A percentile compares a stretch with the other conserved stretches of the same genome.
These are phyloP conservation scores for Nannoperca australis DNA, from an alignment of 2,797 vertebrate genomes.

Conservation along the genomic window DNA sequence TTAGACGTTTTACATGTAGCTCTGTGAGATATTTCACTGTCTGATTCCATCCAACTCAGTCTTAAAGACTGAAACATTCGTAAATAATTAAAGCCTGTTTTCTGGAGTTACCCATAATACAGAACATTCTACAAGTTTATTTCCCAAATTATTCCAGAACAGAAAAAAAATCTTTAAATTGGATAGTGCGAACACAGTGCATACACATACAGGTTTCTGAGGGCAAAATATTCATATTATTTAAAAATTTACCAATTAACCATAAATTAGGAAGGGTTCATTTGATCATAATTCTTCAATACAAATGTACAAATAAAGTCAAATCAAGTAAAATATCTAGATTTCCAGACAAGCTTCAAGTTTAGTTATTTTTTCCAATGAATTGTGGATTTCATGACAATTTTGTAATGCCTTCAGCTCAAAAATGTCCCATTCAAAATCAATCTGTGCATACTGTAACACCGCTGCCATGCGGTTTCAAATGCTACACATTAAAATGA, in stretches of 20 bases:
- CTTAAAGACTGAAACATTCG: slow-evolving; percentile 75
- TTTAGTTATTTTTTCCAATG: slow-evolving; percentile 53
- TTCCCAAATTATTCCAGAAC: slow-evolving; percentile 79
- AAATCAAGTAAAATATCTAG: slow-evolving; percentile 66
- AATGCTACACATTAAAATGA: slow-evolving; percentile 91
- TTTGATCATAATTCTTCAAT: slow-evolving; percentile 73
- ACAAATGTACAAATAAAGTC: slow-evolving; percentile 80
- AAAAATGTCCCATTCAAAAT: slow-evolving; percentile 68
- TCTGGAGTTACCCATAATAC: slow-evolving; percentile 83
- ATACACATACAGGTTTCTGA: slow-evolving; percentile 80
- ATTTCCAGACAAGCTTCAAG: slow-evolving; percentile 71
- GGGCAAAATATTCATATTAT: slow-evolving; percentile 66
- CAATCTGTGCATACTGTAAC: slow-evolving; percentile 70
- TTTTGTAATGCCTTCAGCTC: slow-evolving; percentile 63
- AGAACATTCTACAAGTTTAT: slow-evolving; percentile 84
- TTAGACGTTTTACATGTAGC: slow-evolving; percentile 71
- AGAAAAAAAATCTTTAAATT: slow-evolving; percentile 68
- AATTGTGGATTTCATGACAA: slow-evolving; percentile 61
- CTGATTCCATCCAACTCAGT: slow-evolving; percentile 68
- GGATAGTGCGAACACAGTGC: slow-evolving; percentile 83
- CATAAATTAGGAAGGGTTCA: slow-evolving; percentile 71
- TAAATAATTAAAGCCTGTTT: slow-evolving; percentile 81
- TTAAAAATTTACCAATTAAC: slow-evolving; percentile 72
- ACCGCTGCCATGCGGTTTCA: slow-evolving; percentile 91
- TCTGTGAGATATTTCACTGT: slow-evolving; percentile 65